Conservation (phyloP, 2,113 vertebrate species). For the Pelodiscus sinensis region DNA sequence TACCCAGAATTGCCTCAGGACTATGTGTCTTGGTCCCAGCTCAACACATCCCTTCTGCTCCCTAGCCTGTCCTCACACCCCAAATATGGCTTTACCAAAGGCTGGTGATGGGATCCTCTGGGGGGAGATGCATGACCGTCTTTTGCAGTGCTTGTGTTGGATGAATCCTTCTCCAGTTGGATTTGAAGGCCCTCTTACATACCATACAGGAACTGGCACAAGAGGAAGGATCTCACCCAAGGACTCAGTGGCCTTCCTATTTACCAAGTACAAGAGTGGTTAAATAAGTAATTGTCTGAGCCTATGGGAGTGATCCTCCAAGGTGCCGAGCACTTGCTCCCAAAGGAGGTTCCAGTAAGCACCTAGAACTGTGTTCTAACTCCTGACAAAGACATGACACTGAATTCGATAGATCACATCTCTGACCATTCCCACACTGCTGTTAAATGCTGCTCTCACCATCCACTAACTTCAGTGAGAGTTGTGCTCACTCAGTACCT, state of each 20-base stretch:
- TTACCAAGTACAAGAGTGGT: too few relatives aligned
- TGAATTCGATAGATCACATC: neutral
- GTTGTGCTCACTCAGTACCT: neutral
- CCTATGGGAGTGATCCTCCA: neutral
- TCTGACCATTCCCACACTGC: neutral
- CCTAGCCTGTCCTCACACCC: neutral
- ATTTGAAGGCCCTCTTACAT: neutral
- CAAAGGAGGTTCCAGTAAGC: neutral
- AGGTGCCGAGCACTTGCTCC: neutral
- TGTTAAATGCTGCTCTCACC: neutral
- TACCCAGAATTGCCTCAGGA: neutral
- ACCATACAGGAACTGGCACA: neutral
- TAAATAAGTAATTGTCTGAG: too few relatives aligned
- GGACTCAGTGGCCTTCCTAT: neutral
- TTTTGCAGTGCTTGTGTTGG: neutral
- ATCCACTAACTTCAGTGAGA: neutral
- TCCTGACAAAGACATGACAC: neutral
- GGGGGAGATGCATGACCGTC: neutral
- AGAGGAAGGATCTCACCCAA: neutral
- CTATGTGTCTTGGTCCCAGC: neutral
- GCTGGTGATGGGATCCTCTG: neutral
- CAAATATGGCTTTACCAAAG: neutral
- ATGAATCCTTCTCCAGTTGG: neutral
- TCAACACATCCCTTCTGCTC: accelerated
- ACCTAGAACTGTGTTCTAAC: neutral